Percentiles rank a stretch among this genome's conserved stretches.
phyloP scores from a whole-genome alignment of 1,140 invertebrate species.

The Polypedilum pembai region DNA sequence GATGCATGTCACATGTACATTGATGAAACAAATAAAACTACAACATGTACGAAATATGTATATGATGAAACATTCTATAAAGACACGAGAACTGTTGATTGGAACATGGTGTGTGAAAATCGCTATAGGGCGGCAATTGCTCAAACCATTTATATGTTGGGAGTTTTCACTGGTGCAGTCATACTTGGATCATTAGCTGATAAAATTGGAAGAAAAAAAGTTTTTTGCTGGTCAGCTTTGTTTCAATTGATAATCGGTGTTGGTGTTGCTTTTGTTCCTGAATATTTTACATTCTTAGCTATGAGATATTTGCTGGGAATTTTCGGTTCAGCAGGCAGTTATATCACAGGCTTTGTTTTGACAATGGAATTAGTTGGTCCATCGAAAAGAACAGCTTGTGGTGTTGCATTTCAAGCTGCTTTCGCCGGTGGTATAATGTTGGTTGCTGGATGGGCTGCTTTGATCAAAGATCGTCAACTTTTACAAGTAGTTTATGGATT shows the following conservation, averaged over 20 bases:
- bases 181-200: slow-evolving; percentile 74
- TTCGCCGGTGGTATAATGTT: slow-evolving; percentile 78
- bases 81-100: slow-evolving; percentile 66
- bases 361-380: slow-evolving; percentile 82
- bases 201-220: slow-evolving; percentile 72
- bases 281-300: slow-evolving; percentile 63
- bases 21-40: slow-evolving; percentile 44
- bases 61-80: slow-evolving; percentile 63
- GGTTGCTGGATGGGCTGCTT: slow-evolving; percentile 69
- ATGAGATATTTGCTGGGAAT: slow-evolving; percentile 68
- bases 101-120: slow-evolving; percentile 74
- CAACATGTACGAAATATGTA: slow-evolving; percentile 55
- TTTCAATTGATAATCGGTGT: slow-evolving; percentile 65
- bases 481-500: slow-evolving; percentile 74
- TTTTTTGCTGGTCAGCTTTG: slow-evolving; percentile 66
- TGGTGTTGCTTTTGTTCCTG: slow-evolving; percentile 61
- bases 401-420: slow-evolving; percentile 67
- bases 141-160: slow-evolving; percentile 79
- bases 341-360: slow-evolving; percentile 75
- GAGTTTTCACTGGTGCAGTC: slow-evolving; percentile 79
- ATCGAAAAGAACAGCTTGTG: slow-evolving; percentile 70
- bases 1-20: slow-evolving; percentile 52
- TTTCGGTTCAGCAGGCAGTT: slow-evolving; percentile 74
- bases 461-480: slow-evolving; percentile 64
- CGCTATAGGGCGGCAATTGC: slow-evolving; percentile 73